Evolutionary conservation across 2,797 vertebrate genomes (phyloP).

Genomic region (Galaxias olidus): DNA sequence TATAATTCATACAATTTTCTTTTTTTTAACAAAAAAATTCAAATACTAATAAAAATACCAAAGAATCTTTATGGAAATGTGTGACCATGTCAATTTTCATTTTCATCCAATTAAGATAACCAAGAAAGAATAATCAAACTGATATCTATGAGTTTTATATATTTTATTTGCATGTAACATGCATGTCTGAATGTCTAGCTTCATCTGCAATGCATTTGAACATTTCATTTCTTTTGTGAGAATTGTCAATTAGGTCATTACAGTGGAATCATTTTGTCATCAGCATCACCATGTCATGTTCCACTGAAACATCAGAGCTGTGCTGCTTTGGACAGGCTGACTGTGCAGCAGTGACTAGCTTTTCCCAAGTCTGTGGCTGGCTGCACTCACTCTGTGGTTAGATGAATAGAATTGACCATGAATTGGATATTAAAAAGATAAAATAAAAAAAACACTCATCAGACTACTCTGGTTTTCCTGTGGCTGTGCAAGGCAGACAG

Average conservation of each 20-base stretch:
- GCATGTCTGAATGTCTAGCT: background rate
- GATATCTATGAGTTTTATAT: background rate
- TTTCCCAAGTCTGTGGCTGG: background rate
- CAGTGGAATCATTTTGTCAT: slow-evolving; percentile 44
- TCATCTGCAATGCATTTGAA: slow-evolving; percentile 9
- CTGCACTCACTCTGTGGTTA: slow-evolving; percentile 21
- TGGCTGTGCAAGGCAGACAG: background rate
- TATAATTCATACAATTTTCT: slow-evolving; percentile 2
- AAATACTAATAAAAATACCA: no score
- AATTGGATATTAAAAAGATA: slow-evolving; percentile 25
- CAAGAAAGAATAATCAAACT: no score
- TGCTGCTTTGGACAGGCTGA: slow-evolving; percentile 49
- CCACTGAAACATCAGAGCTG: slow-evolving; percentile 40
- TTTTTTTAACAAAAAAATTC: slow-evolving; percentile 5
- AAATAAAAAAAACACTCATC: background rate
- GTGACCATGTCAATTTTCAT: no score
- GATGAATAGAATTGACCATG: slow-evolving; percentile 1
- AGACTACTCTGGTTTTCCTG: background rate
- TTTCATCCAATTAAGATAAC: no score
- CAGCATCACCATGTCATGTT: slow-evolving; percentile 48
- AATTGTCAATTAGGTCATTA: slow-evolving; percentile 19
- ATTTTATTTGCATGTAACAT: background rate
- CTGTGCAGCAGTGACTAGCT: background rate
- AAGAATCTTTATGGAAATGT: no score
- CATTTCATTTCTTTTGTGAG: background rate